Conservation (phyloP, 2,797 vertebrate genomes). For the Moxostoma hubbsi region DNA sequence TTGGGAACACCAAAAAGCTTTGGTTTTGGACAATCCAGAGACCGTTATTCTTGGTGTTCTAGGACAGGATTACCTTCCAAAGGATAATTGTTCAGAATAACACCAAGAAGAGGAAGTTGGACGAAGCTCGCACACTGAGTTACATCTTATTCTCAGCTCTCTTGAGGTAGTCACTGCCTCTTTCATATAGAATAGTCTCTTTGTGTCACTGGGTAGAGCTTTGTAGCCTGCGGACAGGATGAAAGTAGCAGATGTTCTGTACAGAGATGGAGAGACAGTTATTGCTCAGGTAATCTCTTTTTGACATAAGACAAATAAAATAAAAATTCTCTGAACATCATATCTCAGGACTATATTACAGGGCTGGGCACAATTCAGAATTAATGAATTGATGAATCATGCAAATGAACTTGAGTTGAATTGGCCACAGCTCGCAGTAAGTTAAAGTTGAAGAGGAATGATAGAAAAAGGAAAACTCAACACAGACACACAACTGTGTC, state of each 20-base stretch:
- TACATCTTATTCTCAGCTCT: constrained; percentile 92
- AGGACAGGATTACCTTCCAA: constrained; percentile 95
- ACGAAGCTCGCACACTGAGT: constrained; percentile 95
- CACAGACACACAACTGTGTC: too few relatives aligned
- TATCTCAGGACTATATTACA: too few relatives aligned
- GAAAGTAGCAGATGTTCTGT: constrained; percentile 96
- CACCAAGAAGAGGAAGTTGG: constrained; percentile 94
- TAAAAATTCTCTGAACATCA: too few relatives aligned
- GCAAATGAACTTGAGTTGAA: too few relatives aligned
- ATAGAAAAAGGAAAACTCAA: too few relatives aligned
- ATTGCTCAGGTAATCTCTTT: too few relatives aligned
- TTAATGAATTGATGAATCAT: too few relatives aligned
- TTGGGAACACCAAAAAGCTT: background rate
- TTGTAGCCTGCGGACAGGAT: constrained; percentile 90
- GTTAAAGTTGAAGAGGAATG: too few relatives aligned
- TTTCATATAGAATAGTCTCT: background rate
- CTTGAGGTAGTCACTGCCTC: constrained; percentile 82
- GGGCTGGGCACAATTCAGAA: too few relatives aligned
- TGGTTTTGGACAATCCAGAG: background rate
- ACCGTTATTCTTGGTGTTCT: constrained; percentile 49
- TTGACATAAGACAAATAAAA: too few relatives aligned
- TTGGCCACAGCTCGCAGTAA: too few relatives aligned
- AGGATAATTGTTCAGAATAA: constrained; percentile 98
- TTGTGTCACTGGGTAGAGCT: background rate
- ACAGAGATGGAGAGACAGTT: constrained; percentile 80